phyloP scores from a whole-genome alignment of 2,113 vertebrate genomes.

The Chionomys nivalis region DNA sequence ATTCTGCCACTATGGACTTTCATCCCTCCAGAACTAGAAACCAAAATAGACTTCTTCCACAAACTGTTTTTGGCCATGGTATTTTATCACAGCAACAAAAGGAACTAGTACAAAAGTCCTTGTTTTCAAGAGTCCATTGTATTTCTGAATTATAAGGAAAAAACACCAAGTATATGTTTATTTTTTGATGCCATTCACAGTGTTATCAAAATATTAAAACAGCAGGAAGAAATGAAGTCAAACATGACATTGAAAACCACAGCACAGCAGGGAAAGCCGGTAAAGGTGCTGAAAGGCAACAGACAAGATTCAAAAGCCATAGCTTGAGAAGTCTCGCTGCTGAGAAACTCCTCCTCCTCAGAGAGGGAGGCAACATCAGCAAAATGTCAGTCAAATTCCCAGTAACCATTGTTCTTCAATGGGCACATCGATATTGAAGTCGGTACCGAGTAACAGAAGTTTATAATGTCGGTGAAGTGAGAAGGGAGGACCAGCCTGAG shows the following conservation, averaged over 20 bases:
- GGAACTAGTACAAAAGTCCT: not conserved
- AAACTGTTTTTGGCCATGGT: not conserved
- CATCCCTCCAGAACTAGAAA: not conserved
- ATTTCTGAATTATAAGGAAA: not conserved
- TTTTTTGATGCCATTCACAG: not conserved
- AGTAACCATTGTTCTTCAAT: not conserved
- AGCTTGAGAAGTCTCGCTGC: fast-evolving
- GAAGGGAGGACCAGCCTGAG: too few relatives aligned
- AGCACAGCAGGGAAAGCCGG: too few relatives aligned
- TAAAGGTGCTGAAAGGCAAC: not conserved
- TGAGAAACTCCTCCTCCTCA: not conserved
- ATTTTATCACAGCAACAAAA: not conserved
- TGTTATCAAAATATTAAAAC: not conserved
- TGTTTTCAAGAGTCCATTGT: not conserved
- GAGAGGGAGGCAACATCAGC: not conserved
- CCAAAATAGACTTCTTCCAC: not conserved
- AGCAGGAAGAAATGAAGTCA: not conserved
- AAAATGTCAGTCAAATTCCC: not conserved
- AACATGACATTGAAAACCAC: not conserved
- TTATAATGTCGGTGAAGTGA: not conserved
- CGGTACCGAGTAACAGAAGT: not conserved
- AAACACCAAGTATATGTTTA: not conserved
- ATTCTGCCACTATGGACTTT: not conserved
- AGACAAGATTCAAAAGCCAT: fast-evolving
- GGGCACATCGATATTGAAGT: not conserved